phyloP scores from a whole-genome alignment of 2,113 vertebrate species.

The Paedocypris sp. region DNA sequence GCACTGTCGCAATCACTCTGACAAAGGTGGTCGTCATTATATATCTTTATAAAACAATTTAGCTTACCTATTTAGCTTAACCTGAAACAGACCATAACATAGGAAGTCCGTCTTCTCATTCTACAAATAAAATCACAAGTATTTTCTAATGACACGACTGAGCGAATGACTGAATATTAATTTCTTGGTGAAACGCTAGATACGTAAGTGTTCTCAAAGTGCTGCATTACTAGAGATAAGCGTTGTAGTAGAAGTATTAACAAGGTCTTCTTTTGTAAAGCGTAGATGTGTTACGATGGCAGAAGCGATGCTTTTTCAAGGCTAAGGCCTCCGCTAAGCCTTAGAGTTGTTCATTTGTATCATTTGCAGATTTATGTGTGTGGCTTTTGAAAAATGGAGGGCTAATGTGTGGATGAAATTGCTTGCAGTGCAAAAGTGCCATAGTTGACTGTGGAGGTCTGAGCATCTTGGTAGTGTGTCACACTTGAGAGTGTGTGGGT shows the following conservation, averaged over 20 bases:
- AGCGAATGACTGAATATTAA: not conserved
- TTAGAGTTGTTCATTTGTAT: not conserved
- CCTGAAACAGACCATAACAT: no score
- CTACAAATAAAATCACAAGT: no score
- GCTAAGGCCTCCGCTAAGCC: not conserved
- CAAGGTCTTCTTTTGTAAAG: not conserved
- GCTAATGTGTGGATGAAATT: not conserved
- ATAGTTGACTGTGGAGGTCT: not conserved
- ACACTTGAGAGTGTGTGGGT: not conserved
- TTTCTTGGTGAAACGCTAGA: not conserved
- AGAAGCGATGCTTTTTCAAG: not conserved
- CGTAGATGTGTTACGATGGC: not conserved
- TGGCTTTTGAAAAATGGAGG: not conserved
- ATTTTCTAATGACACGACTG: not conserved
- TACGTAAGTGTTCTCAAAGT: not conserved
- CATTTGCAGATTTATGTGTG: not conserved
- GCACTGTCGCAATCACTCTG: no score
- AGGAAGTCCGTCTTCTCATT: no score
- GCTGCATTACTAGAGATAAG: not conserved
- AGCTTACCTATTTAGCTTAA: no score
- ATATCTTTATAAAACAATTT: no score
- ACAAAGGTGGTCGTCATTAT: no score
- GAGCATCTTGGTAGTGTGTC: conserved; percentile 2
- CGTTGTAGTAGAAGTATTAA: not conserved
- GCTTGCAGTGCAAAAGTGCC: no score